Base-by-base conservation (phyloP, 2,113 vertebrate genomes). In the Sebastes schlegelii region DNA sequence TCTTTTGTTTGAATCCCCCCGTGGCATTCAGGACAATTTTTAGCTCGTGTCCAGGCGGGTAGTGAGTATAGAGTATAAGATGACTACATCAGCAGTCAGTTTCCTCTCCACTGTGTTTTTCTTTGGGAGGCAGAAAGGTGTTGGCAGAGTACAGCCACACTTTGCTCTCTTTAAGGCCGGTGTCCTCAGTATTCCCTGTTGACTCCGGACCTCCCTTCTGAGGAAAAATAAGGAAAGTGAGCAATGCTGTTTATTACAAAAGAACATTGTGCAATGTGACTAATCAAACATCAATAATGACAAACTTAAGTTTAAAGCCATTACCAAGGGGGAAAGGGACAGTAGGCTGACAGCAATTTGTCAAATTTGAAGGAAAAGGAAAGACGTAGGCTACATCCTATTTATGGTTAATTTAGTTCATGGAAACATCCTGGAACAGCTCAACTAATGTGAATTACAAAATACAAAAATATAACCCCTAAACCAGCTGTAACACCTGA, bases 11-110 rank as follows among this genome's bases (percentile, higher is more conserved):
- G 80, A 94, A 94, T 87, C 85, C 91, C 89, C 89, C 73, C 3
- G 85, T 92, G 91, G 89, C 86, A 88, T 90, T 82, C 82, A 74
- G 89, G 83, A 91, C 81, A 87, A 92, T 92, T 91, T 94, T 92
- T 93, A 93, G 92, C 91, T 85, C 54, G 1, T 60, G 88, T 90
- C 83, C 82, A 86, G 83, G 83, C 80, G 87, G 87, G 82, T 34
- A 80, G 86, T 84, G 87, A 89, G 91, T 83, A 87, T 88, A 88
- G 87, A 89, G 91, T 83, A 87, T 88, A 88, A 89, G 89, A 90
- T 90, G 93, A 92, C 89, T 89, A 77, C 93, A 92, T 90, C 90
- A 89, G 89, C 90, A 91, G 84, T 91, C 91, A 89, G 88, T 79
- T 95, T 93, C 93, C 92, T 92, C 77, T 88, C 63, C 2, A 23